Conservation (phyloP, 2,113 vertebrate genomes). For the Taurulus bubalis region DNA sequence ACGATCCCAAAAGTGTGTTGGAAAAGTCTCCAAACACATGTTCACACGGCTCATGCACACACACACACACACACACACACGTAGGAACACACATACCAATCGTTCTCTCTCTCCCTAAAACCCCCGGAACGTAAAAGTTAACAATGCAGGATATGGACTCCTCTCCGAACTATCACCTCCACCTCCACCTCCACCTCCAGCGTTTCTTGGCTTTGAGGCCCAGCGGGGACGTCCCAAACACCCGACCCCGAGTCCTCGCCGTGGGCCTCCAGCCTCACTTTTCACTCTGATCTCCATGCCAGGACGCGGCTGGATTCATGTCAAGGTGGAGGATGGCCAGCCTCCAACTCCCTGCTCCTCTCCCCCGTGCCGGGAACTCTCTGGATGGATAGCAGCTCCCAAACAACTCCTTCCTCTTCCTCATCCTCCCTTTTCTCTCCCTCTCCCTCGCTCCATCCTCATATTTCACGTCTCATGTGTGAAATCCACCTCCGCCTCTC, state of each 20-base stretch:
- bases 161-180: slow-evolving; percentile 27
- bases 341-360: slow-evolving; percentile 39
- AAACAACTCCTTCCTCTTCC: slow-evolving; percentile 40
- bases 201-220: slow-evolving; percentile 33
- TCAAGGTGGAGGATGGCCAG: slow-evolving; percentile 46
- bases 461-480: slow-evolving; percentile 42
- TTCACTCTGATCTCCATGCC: slow-evolving; percentile 54
- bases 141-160: slow-evolving; percentile 2
- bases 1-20: background rate
- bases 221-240: slow-evolving; percentile 19
- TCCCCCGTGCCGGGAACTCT: slow-evolving; percentile 24
- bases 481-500: slow-evolving; percentile 43
- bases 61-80: background rate
- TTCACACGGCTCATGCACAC: background rate
- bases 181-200: slow-evolving; percentile 9
- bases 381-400: slow-evolving; percentile 42
- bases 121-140: slow-evolving; percentile 30
- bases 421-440: slow-evolving; percentile 22
- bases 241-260: slow-evolving; percentile 28
- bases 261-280: slow-evolving; percentile 23
- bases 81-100: slow-evolving; percentile 3
- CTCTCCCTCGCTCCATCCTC: slow-evolving; percentile 15
- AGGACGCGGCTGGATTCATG: slow-evolving; percentile 46
- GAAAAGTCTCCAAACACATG: slow-evolving; percentile 8
- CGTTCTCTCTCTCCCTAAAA: background rate